Evolutionary conservation across 2,888 invertebrate species (phyloP), one percentile per base, ranked within the genome.

Genomic region (Anorthoa munda): DNA sequence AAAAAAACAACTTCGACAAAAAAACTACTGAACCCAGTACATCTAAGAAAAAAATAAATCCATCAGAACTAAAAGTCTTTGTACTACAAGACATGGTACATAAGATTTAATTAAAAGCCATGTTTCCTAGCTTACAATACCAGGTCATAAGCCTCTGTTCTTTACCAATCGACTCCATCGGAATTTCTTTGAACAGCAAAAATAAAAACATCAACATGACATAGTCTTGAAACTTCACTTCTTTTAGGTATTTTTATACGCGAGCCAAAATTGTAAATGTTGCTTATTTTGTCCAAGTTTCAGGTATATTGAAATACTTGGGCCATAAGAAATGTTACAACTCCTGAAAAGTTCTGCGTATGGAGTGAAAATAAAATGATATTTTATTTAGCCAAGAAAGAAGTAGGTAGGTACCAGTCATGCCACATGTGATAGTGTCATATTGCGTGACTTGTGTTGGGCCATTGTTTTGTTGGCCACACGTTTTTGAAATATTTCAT

Each of bases 301-400:
- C 11, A 45, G 31, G 59, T 65, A 23, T 80, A 77, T 80, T 77
- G 64, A 55, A 77, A 80, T 64, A 77, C 58, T 72, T 73, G 15
- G 13, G 26, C 7, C 50, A 11, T 50, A 65, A 60, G 13, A 63
- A 79, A 58, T 46, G 53, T 59, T 45, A n/a, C 11, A 73, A 50
- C 5, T 50, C 12, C 5, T 46, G 26, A 4, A 56, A 69, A 79
- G 50, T 56, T 79, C 0, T 48, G 4, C 12, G 9, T 0, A 17
- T n/a, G 7, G 2, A 48, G 58, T 51, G 2, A 46, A 46, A 58
- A 46, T 51, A 18, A 45, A 58, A 21, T 53, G 15, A 53, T 77
- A 39, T 69, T n/a, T 39, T 39, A 11, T 21, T 59, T 39, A 46
- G 45, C 15, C 13, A 13, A 17, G 13, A 31, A n/a, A 31, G 13